Percentiles rank a stretch among this genome's conserved stretches.
Conservation (phyloP, 1,140 invertebrate genomes). For the Eubasilissa regina region DNA sequence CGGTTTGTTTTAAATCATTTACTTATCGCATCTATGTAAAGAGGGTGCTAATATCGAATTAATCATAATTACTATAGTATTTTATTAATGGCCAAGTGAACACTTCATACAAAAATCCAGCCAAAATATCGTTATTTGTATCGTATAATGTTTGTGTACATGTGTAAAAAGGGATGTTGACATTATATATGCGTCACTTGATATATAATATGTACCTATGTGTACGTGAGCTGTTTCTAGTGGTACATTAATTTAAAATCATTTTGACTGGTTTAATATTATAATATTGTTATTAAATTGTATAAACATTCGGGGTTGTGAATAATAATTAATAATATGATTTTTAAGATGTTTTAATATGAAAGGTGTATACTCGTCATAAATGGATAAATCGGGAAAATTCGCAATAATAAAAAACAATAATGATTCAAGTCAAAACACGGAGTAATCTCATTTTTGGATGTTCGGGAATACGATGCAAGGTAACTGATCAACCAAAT, state of each 20-base stretch:
- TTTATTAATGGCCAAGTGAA: not conserved
- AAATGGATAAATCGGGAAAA: not conserved
- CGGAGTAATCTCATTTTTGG: slow-evolving; percentile 5
- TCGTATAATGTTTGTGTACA: slow-evolving; percentile 20
- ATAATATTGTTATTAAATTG: no score
- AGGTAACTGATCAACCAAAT: no score
- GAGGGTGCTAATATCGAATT: not conserved
- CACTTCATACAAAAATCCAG: not conserved
- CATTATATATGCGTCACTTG: not conserved
- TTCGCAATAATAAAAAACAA: not conserved
- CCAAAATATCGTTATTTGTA: not conserved
- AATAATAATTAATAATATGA: no score
- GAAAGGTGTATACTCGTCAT: no score
- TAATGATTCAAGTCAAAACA: not conserved
- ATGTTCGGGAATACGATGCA: slow-evolving; percentile 4
- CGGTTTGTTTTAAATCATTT: slow-evolving; percentile 18
- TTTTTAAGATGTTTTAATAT: no score
- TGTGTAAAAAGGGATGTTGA: slow-evolving; percentile 41
- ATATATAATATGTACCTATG: not conserved
- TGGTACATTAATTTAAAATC: no score
- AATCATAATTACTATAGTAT: not conserved
- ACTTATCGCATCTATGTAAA: not conserved
- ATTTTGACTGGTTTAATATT: no score
- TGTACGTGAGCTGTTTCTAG: not conserved
- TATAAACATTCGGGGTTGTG: no score